These are phyloP conservation scores for Tapirus indicus DNA, from an alignment of 2,797 vertebrate species.

Conservation along the genomic window DNA sequence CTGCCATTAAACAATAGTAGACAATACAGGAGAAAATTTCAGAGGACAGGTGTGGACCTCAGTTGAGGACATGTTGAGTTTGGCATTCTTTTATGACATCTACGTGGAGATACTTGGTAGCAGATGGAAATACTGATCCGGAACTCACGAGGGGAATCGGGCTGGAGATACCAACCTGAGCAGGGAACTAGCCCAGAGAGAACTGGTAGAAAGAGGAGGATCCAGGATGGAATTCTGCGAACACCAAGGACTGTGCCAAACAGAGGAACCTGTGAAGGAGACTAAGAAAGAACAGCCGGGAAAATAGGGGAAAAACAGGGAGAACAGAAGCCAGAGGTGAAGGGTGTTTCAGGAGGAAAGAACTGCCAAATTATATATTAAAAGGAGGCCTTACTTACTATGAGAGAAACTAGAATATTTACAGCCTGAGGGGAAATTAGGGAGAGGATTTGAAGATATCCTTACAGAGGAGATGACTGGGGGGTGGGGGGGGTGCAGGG, in stretches of 20 bases:
- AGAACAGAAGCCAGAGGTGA: background rate
- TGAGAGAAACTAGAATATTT: background rate
- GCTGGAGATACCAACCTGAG: background rate
- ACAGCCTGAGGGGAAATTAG: background rate
- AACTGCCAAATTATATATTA: background rate
- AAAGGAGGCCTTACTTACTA: background rate
- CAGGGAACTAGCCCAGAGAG: background rate
- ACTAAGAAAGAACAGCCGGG: background rate
- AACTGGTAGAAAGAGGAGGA: background rate
- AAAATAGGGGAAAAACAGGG: background rate
- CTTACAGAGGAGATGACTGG: background rate
- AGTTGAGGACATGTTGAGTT: background rate
- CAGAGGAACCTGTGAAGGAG: background rate
- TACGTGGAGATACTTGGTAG: background rate
- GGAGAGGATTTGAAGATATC: background rate
- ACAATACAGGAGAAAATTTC: background rate
- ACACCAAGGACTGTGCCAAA: background rate
- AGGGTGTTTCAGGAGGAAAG: background rate
- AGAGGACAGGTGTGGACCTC: background rate
- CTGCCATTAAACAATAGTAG: no score
- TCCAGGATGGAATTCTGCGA: background rate
- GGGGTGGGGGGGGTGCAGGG: background rate
- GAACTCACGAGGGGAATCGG: background rate
- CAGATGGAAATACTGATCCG: background rate
- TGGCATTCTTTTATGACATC: accelerated